Evolutionary conservation across 2,113 vertebrate species (phyloP), one percentile per base, ranked within the genome.

Genomic region (Phoenicopterus ruber): DNA sequence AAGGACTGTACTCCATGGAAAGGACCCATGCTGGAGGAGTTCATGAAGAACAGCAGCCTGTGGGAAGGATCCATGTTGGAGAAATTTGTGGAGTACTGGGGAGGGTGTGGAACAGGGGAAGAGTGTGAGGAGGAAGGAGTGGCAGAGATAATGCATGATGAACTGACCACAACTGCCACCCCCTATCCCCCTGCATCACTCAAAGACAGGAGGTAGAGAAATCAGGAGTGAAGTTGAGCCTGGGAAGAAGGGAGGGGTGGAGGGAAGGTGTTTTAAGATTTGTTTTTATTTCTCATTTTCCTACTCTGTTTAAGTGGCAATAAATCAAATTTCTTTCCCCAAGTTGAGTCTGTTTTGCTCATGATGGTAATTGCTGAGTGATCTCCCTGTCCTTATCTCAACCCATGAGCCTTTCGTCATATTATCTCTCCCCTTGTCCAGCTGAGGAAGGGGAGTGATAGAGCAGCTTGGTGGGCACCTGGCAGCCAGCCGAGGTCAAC

Each of bases 171-270:
- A 11, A 17, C 2, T 1, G 3, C 10, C 6, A 46, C 22, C 24
- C 8, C 13, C 10, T 3, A 1, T n/a, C 10, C 2, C 24, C 15
- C 38, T 69, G 25, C 0, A 0, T n/a, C 3, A 0, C 25, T 57
- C n/a, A 55, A 16, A 6, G 42, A 18, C 11, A 82, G 47, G 6
- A 29, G 0, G 6, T 7, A 76, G 24, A 54, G 29, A 77, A 81
- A 71, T 3, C 8, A 3, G 32, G 42, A 72, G 4, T 32, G 34
- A 62, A 47, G 24, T 46, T 42, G 24, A 70, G 7, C 19, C 13
- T 0, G 0, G 11, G 15, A 74, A n/a, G 42, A 62, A 55, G 7
- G 9, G 6, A 49, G 13, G 11, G 7, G 4, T 14, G 3, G 2
- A 3, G 3, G 19, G 13, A 76, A 74, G 11, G 4, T 8, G 22